phyloP scores from a whole-genome alignment of 2,113 vertebrate genomes.

The Craseonycteris thonglongyai region DNA sequence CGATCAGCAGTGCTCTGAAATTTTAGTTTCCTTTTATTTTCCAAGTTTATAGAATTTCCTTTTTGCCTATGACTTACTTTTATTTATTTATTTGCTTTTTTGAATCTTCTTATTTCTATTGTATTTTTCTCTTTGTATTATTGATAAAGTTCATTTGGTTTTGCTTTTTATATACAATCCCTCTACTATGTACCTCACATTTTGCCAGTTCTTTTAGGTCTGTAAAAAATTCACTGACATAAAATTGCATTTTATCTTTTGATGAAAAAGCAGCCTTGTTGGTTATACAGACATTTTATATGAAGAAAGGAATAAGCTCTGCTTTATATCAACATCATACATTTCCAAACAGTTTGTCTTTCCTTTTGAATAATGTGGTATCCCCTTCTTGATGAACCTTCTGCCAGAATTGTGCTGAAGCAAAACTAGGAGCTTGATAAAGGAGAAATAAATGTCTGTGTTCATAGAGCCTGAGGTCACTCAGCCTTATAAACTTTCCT shows the following conservation, averaged over 20 bases:
- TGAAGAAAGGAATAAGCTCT: slow-evolving; percentile 1
- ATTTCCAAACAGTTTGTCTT: slow-evolving; percentile 15
- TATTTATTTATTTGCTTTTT: no score
- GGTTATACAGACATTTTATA: not conserved
- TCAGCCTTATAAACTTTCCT: not conserved
- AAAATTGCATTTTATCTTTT: not conserved
- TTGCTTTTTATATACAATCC: not conserved
- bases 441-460: not conserved
- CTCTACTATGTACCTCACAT: not conserved
- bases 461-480: no score
- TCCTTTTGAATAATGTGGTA: not conserved
- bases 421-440: not conserved
- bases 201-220: slow-evolving; percentile 13
- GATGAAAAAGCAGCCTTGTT: not conserved
- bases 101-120: not conserved
- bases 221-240: slow-evolving; percentile 14
- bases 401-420: not conserved
- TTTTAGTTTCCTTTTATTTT: slow-evolving; percentile 13
- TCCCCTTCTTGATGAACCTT: not conserved
- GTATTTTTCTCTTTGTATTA: not conserved
- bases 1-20: not conserved
- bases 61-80: not conserved
- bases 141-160: not conserved
- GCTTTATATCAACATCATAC: not conserved
- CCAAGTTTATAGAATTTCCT: not conserved